Percentiles rank a stretch among this genome's conserved stretches.
Evolutionary conservation across 2,888 invertebrate species (phyloP).

Genomic region (Thera obeliscata): DNA sequence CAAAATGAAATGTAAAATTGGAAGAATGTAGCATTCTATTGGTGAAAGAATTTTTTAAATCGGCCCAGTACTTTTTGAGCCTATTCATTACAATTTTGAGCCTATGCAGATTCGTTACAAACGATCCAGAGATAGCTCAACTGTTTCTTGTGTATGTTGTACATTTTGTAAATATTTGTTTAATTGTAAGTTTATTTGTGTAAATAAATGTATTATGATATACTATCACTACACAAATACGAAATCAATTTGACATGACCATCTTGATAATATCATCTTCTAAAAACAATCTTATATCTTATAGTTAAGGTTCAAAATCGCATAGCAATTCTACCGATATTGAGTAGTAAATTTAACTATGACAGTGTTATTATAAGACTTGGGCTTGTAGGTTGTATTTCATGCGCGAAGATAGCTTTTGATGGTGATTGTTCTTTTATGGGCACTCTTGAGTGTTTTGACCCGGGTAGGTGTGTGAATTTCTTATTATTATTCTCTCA

Average conservation of each 20-base stretch:
- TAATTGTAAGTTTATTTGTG: too few relatives aligned
- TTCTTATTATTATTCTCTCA: too few relatives aligned
- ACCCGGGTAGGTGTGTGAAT: background rate
- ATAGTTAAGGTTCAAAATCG: background rate
- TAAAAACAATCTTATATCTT: background rate
- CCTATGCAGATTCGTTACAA: too few relatives aligned
- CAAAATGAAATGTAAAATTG: too few relatives aligned
- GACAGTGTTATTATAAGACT: constrained; percentile 24
- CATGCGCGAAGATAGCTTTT: constrained; percentile 19
- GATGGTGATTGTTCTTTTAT: constrained; percentile 29
- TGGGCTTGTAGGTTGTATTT: constrained; percentile 10
- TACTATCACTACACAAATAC: constrained; percentile 27
- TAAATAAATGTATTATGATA: too few relatives aligned
- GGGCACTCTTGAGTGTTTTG: constrained; percentile 18
- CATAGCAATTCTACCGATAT: constrained; percentile 5
- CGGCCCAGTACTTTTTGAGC: too few relatives aligned
- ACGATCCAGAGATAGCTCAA: too few relatives aligned
- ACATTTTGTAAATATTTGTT: too few relatives aligned
- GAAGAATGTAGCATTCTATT: too few relatives aligned
- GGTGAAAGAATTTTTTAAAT: too few relatives aligned
- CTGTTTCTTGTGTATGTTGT: too few relatives aligned
- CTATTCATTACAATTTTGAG: too few relatives aligned
- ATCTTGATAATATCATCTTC: constrained; percentile 6
- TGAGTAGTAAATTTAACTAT: constrained; percentile 24
- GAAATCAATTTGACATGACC: constrained; percentile 20